Evolutionary conservation across 2,888 invertebrate species (phyloP), one percentile per base, ranked within the genome.

Genomic region (Eurytoma adleriae): DNA sequence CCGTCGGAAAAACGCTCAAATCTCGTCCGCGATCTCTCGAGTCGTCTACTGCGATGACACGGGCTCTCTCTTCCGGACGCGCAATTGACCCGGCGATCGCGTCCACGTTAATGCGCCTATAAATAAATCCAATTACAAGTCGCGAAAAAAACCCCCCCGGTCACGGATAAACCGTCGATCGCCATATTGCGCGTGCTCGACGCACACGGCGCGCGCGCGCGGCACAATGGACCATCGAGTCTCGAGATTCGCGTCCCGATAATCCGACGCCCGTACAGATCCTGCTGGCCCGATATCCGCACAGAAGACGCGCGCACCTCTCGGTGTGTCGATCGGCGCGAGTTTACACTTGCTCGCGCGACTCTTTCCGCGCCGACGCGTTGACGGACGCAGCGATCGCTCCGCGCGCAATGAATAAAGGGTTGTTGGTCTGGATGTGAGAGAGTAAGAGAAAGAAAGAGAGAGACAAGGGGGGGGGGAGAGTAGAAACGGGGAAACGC

Each of bases 231-330:
- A 13, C 30, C 30, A 30, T 30, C 30, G 30, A 1, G 7, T 61
- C 57, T 59, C 59, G 59, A 59, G 56, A 10, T n/a, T 20, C 18
- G 20, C 14, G 13, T 16, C 57, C 27, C 40, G 18, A 12, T 10
- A 70, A 66, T 10, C 70, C 70, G 57, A 57, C 40, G 66, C 24
- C 70, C 61, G 2, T 24, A 24, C 24, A 71, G 70, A 77, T 77
- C 70, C 62, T 57, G 56, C 64, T 24, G 12, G 0, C 27, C 54
- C 52, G 78, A 78, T 72, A 12, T 40, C 48, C 16, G 50, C n/a
- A 20, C 10, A 12, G n/a, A 5, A 10, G 5, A n/a, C 68, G 3
- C 14, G 54, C 14, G 30, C 20, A n/a, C 14, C 56, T 14, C 10
- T 50, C 52, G 14, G 50, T 20, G 52, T 20, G 20, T 66, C 20